Evolutionary conservation across 1,140 invertebrate genomes (phyloP).

Genomic region (Dysdera silvatica): DNA sequence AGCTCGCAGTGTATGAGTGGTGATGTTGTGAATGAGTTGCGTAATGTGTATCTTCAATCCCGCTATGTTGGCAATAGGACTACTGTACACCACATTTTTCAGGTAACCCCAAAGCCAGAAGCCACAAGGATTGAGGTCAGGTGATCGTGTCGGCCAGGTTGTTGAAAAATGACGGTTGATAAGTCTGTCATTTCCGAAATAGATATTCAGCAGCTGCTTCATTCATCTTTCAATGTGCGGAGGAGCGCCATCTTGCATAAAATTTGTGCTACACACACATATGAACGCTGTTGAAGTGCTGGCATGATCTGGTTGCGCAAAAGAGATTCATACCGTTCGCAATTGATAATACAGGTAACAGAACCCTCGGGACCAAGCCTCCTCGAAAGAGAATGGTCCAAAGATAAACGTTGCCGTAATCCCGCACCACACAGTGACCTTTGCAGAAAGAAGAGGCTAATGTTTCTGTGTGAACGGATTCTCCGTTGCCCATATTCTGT

Average conservation of each 20-base stretch:
- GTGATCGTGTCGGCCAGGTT: not conserved
- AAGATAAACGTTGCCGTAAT: not conserved
- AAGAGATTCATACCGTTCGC: not conserved
- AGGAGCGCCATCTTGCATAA: conserved; percentile 10
- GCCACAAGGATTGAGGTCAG: too few species aligned
- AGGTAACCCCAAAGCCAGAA: not conserved
- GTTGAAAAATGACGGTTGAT: not conserved
- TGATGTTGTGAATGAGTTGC: not conserved
- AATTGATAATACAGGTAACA: conserved; percentile 5
- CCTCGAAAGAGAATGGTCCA: conserved; percentile 11
- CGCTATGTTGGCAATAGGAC: not conserved
- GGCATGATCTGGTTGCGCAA: conserved; percentile 3
- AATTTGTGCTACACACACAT: not conserved
- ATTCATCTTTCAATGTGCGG: not conserved
- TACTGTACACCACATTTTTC: not conserved
- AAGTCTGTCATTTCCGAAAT: not conserved
- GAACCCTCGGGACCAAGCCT: not conserved
- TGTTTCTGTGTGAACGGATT: not conserved
- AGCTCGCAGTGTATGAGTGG: not conserved
- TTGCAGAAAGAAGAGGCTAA: not conserved
- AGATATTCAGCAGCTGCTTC: not conserved
- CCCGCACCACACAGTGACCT: conserved; percentile 6
- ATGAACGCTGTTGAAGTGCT: conserved; percentile 6
- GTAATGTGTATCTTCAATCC: not conserved
- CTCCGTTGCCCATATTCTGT: conserved; percentile 4